Percentiles rank a stretch among this genome's conserved stretches.
These are phyloP conservation scores for Blastomussa wellsi DNA, from an alignment of 92 coral and sea anemone species.

Conservation along the genomic window DNA sequence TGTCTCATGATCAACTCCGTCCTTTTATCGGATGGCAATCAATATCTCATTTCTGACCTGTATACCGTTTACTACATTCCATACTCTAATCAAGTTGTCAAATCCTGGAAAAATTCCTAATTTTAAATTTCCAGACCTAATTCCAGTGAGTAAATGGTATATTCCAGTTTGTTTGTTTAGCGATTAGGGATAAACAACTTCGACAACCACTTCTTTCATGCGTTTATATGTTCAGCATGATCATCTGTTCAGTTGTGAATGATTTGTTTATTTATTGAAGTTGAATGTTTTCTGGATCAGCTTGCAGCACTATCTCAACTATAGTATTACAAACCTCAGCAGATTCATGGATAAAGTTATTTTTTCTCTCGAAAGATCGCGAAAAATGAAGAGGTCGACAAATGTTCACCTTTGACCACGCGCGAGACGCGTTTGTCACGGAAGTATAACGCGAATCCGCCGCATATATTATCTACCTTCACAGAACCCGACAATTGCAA, in stretches of 20 bases:
- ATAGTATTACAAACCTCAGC: not conserved
- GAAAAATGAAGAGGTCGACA: not conserved
- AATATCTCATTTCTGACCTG: constrained; percentile 6
- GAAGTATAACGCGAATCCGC: not conserved
- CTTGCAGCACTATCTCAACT: not conserved
- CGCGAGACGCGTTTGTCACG: constrained; percentile 45
- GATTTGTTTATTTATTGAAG: not conserved
- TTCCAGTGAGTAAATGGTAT: not conserved
- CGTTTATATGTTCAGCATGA: no score
- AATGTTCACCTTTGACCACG: constrained; percentile 14
- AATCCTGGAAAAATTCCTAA: not conserved
- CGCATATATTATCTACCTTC: not conserved
- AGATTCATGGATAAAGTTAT: not conserved
- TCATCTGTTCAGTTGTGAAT: not conserved
- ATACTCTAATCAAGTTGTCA: not conserved
- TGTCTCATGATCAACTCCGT: not conserved
- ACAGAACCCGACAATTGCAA: not conserved
- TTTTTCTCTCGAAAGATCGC: constrained; percentile 5
- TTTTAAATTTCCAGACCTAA: not conserved
- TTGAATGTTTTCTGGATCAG: not conserved
- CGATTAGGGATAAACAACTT: not conserved
- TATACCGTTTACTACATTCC: constrained; percentile 13
- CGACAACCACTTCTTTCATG: not conserved
- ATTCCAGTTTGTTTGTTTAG: no score
- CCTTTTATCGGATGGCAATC: constrained; percentile 8